Conservation (phyloP, 2,888 invertebrate species). For the Euzophera pinguis region DNA sequence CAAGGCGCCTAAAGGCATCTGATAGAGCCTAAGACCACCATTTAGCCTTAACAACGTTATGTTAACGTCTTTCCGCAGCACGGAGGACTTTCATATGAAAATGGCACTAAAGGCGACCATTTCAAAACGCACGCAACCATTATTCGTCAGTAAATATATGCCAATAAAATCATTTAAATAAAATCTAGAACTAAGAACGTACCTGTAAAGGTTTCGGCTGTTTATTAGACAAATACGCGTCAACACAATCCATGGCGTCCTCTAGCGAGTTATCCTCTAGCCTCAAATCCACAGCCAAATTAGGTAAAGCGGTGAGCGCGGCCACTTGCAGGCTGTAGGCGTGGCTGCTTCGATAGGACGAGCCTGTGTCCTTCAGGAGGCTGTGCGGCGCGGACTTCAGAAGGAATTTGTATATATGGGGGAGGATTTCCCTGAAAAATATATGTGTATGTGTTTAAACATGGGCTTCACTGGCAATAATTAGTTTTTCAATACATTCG, state of each 20-base stretch:
- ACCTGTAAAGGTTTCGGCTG: constrained; percentile 84
- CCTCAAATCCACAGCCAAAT: constrained; percentile 64
- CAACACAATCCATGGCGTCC: constrained; percentile 58
- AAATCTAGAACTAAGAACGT: constrained; percentile 15
- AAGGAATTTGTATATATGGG: constrained; percentile 79
- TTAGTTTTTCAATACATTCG: too few species aligned
- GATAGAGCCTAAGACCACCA: too few species aligned
- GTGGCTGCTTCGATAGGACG: constrained; percentile 72
- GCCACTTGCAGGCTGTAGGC: constrained; percentile 77
- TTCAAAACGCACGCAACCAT: too few species aligned
- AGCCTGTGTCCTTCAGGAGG: constrained; percentile 76
- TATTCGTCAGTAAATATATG: too few species aligned
- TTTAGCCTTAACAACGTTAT: too few species aligned
- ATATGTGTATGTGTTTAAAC: too few species aligned
- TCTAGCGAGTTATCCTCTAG: constrained; percentile 60
- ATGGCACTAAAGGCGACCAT: too few species aligned
- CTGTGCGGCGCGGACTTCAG: constrained; percentile 76
- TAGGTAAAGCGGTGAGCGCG: constrained; percentile 68
- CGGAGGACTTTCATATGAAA: too few species aligned
- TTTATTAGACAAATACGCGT: constrained; percentile 77
- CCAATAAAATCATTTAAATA: too few species aligned
- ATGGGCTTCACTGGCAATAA: too few species aligned
- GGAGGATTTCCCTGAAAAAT: constrained; percentile 82
- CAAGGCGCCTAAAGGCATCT: too few species aligned
- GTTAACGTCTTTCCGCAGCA: too few species aligned